Percentiles rank a stretch among this genome's conserved stretches.
These are phyloP conservation scores for Albula goreensis DNA, from an alignment of 2,113 vertebrate species.

Conservation along the genomic window DNA sequence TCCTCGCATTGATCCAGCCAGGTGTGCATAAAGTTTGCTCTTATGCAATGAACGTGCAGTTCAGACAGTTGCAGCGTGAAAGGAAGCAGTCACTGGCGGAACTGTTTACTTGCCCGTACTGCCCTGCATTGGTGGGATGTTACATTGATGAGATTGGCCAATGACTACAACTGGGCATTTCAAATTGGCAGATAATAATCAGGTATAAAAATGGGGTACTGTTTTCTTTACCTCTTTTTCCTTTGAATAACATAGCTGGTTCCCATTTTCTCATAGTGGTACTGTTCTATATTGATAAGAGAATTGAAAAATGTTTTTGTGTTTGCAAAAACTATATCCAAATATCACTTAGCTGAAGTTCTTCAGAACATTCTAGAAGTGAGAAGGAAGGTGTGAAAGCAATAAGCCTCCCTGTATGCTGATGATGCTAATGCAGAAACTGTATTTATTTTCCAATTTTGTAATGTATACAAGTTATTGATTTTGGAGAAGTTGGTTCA, in stretches of 20 bases:
- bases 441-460: conserved; percentile 6
- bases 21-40: neutral
- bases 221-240: neutral
- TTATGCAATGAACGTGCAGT: neutral
- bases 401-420: neutral
- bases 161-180: no score
- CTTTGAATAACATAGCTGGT: neutral
- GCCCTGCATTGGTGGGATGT: no score
- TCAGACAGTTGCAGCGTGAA: neutral
- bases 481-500: neutral
- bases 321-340: neutral
- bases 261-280: neutral
- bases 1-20: no score
- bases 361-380: neutral
- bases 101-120: neutral
- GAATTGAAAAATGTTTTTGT: neutral
- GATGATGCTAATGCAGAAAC: neutral
- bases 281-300: neutral
- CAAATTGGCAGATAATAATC: no score
- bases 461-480: neutral
- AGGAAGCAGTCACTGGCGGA: neutral
- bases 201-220: no score
- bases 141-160: no score
- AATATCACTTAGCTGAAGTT: neutral
- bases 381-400: neutral